Base-by-base conservation (phyloP, 2,888 invertebrate genomes). In the Emmelina monodactyla region DNA sequence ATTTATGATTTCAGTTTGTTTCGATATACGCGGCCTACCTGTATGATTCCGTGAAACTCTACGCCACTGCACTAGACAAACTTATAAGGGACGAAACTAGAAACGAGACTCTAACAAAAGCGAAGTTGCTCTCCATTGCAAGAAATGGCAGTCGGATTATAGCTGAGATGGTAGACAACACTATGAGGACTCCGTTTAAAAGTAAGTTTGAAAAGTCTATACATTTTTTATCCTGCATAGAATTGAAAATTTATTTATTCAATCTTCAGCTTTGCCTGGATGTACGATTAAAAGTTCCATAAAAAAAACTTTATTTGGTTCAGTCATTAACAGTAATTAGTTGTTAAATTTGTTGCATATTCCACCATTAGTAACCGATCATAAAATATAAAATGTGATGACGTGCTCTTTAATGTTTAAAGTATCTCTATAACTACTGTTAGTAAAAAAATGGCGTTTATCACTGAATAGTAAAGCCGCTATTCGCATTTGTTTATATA, bases 31-130 rank as follows among this genome's bases (percentile, higher is more conserved):
- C 97, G 38, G 94, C 94, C 29, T 94, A 97, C 70, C 83, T 95
- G 46, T 97, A 97, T 68, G 97, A 98, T 75, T 93, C 97, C 1
- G 92, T 97, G 25, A 88, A 88, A 62, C 79, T 97, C 19, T 98
- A 97, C 64, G 95, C 96, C 14, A 84, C 83, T 46, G 96, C 97
- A 1, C 76, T 97, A 47, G 85, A 93, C 53, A 83, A 87, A 50
- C 76, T 94, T 30, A 71, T 94, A 37, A 78, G 84, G 41, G 75
- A 82, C 49, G 80, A 83, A 35, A 71, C 70, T 14, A 64, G 72
- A 16, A 64, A 55, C 22, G 69, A 68, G 38, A 50, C 67, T 29
- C 55, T 88, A 32, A 88, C 87, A 28, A 83, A 87, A 37, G 71
- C 75, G 14, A 83, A 86, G 43, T 80, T 92, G 44, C 75, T 83